These are phyloP conservation scores for Macrophya alboannulata DNA, from an alignment of 2,888 invertebrate genomes.

Conservation along the genomic window DNA sequence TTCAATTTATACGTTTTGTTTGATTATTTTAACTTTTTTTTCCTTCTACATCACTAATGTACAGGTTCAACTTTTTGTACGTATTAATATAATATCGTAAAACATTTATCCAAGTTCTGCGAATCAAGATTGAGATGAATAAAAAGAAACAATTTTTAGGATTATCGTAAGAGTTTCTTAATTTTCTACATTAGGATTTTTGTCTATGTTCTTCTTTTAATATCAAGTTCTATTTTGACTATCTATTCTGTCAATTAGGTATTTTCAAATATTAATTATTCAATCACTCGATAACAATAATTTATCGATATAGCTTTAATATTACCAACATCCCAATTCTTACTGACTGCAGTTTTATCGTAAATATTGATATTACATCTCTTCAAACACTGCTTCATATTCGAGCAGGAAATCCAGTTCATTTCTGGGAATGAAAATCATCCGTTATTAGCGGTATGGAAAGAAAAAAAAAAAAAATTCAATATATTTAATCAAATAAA, in stretches of 20 bases:
- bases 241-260: neutral
- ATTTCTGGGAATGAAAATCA: conserved; percentile 22
- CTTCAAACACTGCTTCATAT: neutral
- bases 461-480: neutral
- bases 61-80: conserved; percentile 21
- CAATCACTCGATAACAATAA: neutral
- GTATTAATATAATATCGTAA: neutral
- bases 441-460: neutral
- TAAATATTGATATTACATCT: neutral
- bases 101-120: neutral
- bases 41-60: conserved; percentile 16
- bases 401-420: neutral
- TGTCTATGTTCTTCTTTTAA: neutral
- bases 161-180: neutral
- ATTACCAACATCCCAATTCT: neutral
- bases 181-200: neutral
- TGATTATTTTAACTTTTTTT: neutral
- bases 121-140: conserved; percentile 10
- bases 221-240: neutral
- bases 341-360: neutral
- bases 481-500: neutral
- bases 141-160: conserved; percentile 13
- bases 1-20: conserved; percentile 31
- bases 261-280: conserved; percentile 21
- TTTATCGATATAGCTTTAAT: neutral